Evolutionary conservation across 2,888 invertebrate genomes (phyloP).

Genomic region (Elmis aenea): DNA sequence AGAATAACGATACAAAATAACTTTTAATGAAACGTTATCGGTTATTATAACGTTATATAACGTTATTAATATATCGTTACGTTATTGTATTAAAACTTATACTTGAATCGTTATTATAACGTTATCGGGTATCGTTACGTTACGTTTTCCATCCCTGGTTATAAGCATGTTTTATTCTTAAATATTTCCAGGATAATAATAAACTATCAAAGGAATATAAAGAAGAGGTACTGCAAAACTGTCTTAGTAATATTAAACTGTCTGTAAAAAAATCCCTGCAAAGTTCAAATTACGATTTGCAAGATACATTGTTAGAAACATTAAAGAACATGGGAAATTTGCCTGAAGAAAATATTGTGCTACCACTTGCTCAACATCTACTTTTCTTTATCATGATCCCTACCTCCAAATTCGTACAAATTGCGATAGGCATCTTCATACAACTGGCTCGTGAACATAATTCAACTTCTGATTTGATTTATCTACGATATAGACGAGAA

Average conservation of each 20-base stretch:
- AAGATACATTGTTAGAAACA: conserved; percentile 52
- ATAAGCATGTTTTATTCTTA: too few species aligned
- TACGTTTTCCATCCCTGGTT: too few species aligned
- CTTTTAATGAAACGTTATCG: too few species aligned
- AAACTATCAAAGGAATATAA: conserved; percentile 39
- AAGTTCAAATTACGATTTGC: conserved; percentile 50
- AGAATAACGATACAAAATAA: too few species aligned
- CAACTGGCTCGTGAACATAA: conserved; percentile 55
- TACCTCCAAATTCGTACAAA: conserved; percentile 53
- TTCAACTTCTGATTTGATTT: conserved; percentile 55
- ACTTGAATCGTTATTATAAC: too few species aligned
- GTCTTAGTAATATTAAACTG: conserved; percentile 48
- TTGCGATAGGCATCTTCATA: conserved; percentile 54
- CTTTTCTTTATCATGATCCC: conserved; percentile 61
- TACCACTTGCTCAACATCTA: conserved; percentile 51
- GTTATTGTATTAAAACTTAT: too few species aligned
- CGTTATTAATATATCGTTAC: too few species aligned
- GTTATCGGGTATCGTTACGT: too few species aligned
- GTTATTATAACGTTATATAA: too few species aligned
- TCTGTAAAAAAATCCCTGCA: conserved; percentile 50
- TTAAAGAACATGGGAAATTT: conserved; percentile 52
- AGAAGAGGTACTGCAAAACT: conserved; percentile 43
- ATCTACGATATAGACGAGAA: conserved; percentile 59
- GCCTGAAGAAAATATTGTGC: conserved; percentile 43
- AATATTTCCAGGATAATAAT: conserved; percentile 29